These are phyloP conservation scores for Phaethornis superciliosus DNA, from an alignment of 2,113 vertebrate species.

Conservation along the genomic window DNA sequence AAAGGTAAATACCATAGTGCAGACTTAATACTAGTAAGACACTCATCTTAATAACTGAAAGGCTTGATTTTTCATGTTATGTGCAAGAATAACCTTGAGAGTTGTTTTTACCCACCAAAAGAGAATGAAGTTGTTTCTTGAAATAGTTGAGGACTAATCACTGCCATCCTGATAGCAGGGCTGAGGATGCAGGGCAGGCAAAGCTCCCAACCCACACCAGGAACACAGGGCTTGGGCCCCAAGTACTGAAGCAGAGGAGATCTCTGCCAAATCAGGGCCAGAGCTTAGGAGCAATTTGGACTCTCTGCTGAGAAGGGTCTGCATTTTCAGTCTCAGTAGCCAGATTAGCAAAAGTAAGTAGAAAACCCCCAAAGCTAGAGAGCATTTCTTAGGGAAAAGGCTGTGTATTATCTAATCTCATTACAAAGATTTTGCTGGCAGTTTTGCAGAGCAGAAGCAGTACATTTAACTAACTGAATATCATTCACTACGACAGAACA, in stretches of 20 bases:
- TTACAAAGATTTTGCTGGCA: slow-evolving; percentile 40
- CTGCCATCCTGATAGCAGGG: neutral
- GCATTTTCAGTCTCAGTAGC: neutral
- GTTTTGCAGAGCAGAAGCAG: slow-evolving; percentile 40
- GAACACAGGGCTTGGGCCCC: neutral
- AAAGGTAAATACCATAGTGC: neutral
- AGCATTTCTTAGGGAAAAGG: slow-evolving; percentile 15
- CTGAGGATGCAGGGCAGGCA: neutral
- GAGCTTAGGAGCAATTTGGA: neutral
- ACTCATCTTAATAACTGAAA: neutral
- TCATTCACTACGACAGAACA: slow-evolving; percentile 58
- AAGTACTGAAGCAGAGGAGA: neutral
- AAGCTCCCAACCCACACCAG: neutral
- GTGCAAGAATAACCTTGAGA: neutral
- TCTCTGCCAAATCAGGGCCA: neutral
- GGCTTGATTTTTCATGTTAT: accelerated
- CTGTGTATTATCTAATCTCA: slow-evolving; percentile 49
- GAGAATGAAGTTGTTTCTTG: neutral
- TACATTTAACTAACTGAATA: slow-evolving; percentile 27
- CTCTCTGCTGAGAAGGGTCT: neutral
- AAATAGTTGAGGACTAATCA: neutral
- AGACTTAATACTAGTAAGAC: neutral
- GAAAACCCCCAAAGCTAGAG: slow-evolving; percentile 39
- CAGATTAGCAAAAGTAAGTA: slow-evolving; percentile 33
- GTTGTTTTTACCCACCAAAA: neutral